These are phyloP conservation scores for Gisinianus flammeolus DNA, from an alignment of 2,888 invertebrate species.

Conservation along the genomic window DNA sequence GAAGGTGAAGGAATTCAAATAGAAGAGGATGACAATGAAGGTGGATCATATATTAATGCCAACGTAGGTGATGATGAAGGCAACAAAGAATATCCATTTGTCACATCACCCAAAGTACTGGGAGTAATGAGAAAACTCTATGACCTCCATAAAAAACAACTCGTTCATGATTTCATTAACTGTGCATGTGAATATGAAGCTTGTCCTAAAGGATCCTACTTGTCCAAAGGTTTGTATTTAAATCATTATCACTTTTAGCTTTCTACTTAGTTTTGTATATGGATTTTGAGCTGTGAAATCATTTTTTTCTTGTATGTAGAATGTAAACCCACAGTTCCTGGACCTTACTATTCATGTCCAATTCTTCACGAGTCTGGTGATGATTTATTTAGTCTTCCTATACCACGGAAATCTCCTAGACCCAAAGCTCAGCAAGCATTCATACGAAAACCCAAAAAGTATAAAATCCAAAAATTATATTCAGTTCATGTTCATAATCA, in stretches of 20 bases:
- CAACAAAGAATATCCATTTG: conserved; percentile 27
- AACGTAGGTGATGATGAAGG: conserved; percentile 33
- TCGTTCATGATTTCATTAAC: conserved; percentile 16
- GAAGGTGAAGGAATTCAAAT: background rate
- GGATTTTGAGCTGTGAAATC: too few species aligned
- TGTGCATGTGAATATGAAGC: conserved; percentile 4
- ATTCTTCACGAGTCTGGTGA: conserved; percentile 25
- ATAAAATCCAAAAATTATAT: too few species aligned
- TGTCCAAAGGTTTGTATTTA: conserved; percentile 13
- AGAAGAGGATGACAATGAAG: background rate
- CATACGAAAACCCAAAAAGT: conserved; percentile 7
- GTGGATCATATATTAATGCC: background rate
- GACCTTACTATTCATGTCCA: conserved; percentile 26
- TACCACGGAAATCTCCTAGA: background rate
- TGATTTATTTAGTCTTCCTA: conserved; percentile 22
- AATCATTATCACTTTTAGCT: too few species aligned
- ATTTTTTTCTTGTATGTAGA: too few species aligned
- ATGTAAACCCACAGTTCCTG: conserved; percentile 11
- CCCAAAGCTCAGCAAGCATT: background rate
- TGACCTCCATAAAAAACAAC: background rate
- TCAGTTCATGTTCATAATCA: too few species aligned
- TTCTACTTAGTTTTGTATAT: too few species aligned
- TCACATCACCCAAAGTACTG: conserved; percentile 8
- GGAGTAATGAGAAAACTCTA: conserved; percentile 12
- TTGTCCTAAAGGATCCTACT: conserved; percentile 24